phyloP scores from a whole-genome alignment of 2,113 vertebrate species.

The Excalfactoria chinensis region DNA sequence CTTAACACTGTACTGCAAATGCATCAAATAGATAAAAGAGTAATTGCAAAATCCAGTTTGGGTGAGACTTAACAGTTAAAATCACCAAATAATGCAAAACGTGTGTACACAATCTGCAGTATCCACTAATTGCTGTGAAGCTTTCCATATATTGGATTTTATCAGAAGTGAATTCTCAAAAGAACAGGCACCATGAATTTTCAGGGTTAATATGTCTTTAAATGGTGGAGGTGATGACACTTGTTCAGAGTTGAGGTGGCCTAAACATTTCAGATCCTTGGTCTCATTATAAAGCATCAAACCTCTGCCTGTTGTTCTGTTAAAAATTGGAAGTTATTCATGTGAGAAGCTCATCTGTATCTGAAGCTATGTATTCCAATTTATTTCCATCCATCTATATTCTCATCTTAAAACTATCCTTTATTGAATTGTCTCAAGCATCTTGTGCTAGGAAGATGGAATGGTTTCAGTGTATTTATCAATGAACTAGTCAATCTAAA shows the following conservation, averaged over 20 bases:
- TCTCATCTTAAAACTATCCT: not conserved
- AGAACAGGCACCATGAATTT: not conserved
- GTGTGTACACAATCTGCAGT: not conserved
- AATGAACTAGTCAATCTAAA: not conserved
- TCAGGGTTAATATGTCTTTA: not conserved
- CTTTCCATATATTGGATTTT: not conserved
- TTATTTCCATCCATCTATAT: not conserved
- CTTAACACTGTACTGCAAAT: slow-evolving; percentile 9
- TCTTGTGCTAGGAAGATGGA: not conserved
- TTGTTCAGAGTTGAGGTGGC: not conserved
- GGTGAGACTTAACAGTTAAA: slow-evolving; percentile 48
- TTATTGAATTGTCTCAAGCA: not conserved
- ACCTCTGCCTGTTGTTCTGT: not conserved
- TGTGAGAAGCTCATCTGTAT: not conserved
- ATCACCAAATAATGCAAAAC: slow-evolving; percentile 11
- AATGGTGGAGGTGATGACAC: not conserved
- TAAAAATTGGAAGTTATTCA: not conserved
- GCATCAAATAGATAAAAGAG: slow-evolving; percentile 37
- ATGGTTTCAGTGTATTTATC: not conserved
- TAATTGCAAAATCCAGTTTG: slow-evolving; percentile 35
- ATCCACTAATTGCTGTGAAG: slow-evolving; percentile 32
- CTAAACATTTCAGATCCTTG: not conserved
- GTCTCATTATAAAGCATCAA: not conserved
- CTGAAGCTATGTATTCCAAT: not conserved
- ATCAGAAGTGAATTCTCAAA: not conserved